These are phyloP conservation scores for Mycalesis mineus DNA, from an alignment of 2,888 invertebrate species.

Conservation along the genomic window DNA sequence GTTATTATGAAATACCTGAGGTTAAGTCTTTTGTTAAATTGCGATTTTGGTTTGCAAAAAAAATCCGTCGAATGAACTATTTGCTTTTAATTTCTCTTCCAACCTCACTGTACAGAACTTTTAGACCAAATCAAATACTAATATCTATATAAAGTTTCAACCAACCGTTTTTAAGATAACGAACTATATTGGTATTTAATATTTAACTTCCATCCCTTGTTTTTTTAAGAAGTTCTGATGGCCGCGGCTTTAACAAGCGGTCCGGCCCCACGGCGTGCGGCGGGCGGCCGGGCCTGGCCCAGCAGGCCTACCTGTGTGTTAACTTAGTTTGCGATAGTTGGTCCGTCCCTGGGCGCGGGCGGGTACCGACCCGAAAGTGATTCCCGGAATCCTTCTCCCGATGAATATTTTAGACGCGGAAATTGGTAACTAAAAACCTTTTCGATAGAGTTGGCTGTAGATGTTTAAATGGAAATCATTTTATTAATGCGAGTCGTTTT, in stretches of 20 bases:
- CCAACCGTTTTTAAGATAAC: no score
- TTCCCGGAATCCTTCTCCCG: slow-evolving; percentile 30
- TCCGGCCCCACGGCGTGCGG: background rate
- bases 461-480: background rate
- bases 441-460: background rate
- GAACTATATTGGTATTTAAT: background rate
- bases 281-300: background rate
- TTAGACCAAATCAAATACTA: no score
- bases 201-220: background rate
- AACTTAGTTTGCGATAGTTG: slow-evolving; percentile 29
- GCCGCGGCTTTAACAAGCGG: background rate
- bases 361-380: slow-evolving; percentile 24
- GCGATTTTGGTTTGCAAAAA: no score
- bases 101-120: no score
- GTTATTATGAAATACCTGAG: no score
- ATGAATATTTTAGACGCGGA: slow-evolving; percentile 33
- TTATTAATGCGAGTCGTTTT: background rate
- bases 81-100: no score
- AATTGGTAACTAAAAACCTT: slow-evolving; percentile 30
- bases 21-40: no score
- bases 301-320: slow-evolving; percentile 1
- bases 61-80: no score
- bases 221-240: background rate
- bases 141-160: no score
- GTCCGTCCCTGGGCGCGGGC: slow-evolving; percentile 30